A percentile compares a stretch with the other conserved stretches of the same genome.
Conservation (phyloP, 2,113 vertebrate species). For the Podarcis muralis region DNA sequence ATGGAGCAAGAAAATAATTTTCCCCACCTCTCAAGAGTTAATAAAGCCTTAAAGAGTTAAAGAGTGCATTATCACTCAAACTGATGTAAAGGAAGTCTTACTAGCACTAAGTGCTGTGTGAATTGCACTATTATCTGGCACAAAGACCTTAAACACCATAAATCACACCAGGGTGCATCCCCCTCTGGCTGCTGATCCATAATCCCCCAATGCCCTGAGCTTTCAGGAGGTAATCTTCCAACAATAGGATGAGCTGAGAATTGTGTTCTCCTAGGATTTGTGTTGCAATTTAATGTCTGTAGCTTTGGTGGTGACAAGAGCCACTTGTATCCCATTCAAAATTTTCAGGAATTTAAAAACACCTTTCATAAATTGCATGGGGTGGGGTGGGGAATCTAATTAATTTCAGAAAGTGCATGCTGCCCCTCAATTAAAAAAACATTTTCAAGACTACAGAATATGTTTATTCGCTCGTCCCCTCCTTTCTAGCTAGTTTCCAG, state of each 20-base stretch:
- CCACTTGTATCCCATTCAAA: constrained; percentile 15
- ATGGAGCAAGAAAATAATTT: background rate
- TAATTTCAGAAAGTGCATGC: background rate
- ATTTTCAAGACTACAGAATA: background rate
- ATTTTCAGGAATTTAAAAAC: constrained; percentile 20
- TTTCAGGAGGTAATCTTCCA: constrained; percentile 54
- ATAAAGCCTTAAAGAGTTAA: background rate
- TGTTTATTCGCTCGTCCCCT: background rate
- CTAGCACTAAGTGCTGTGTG: constrained; percentile 44
- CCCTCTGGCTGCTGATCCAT: constrained; percentile 36
- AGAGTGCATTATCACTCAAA: constrained; percentile 25
- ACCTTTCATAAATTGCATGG: background rate
- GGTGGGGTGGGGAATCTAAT: background rate
- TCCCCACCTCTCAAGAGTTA: background rate
- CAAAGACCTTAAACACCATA: constrained; percentile 52
- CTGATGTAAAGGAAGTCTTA: constrained; percentile 31
- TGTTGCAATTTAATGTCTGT: constrained; percentile 12
- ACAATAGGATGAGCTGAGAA: constrained; percentile 56
- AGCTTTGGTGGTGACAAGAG: constrained; percentile 39
- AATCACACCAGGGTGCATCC: constrained; percentile 13
- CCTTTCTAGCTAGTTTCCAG: background rate
- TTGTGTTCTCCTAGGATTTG: constrained; percentile 54
- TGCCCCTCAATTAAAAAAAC: background rate
- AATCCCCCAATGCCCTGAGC: constrained; percentile 14
- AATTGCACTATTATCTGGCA: constrained; percentile 46